A percentile compares a stretch with the other conserved stretches of the same genome.
phyloP scores from a whole-genome alignment of 1,140 invertebrate genomes.

The Pseudomyrmex dendroicus region DNA sequence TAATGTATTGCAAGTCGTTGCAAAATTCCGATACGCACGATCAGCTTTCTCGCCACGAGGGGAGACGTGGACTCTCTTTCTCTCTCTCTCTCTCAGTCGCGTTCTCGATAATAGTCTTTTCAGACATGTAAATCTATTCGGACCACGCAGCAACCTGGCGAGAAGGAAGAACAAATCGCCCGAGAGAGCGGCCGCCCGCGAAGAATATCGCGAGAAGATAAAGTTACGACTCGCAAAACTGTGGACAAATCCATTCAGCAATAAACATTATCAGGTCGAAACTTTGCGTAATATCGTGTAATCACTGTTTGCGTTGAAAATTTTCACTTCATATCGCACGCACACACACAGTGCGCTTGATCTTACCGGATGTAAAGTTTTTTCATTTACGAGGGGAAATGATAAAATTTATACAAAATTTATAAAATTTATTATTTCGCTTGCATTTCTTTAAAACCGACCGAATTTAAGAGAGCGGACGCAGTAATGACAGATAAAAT shows the following conservation, averaged over 20 bases:
- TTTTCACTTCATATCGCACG: conserved; percentile 20
- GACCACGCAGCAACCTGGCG: conserved; percentile 27
- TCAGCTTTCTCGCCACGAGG: background rate
- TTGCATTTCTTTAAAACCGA: conserved; percentile 1
- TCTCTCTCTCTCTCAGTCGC: background rate
- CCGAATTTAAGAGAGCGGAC: background rate
- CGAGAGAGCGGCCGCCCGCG: background rate
- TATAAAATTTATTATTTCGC: background rate
- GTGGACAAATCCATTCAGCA: conserved; percentile 46
- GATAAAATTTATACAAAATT: conserved; percentile 3
- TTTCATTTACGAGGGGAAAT: background rate
- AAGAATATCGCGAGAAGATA: conserved; percentile 49
- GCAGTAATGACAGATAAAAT: background rate
- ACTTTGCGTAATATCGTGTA: background rate
- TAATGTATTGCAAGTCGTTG: no score
- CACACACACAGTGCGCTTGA: background rate
- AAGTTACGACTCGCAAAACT: background rate
- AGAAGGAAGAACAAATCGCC: conserved; percentile 26
- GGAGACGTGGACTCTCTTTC: conserved; percentile 31
- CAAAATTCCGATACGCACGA: no score
- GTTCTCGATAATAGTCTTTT: conserved; percentile 64
- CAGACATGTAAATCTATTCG: conserved; percentile 75
- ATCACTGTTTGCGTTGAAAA: background rate
- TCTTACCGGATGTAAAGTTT: conserved; percentile 35
- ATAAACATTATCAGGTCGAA: conserved; percentile 28